phyloP scores from a whole-genome alignment of 1,140 invertebrate species.

The Oryctes rhinoceros region DNA sequence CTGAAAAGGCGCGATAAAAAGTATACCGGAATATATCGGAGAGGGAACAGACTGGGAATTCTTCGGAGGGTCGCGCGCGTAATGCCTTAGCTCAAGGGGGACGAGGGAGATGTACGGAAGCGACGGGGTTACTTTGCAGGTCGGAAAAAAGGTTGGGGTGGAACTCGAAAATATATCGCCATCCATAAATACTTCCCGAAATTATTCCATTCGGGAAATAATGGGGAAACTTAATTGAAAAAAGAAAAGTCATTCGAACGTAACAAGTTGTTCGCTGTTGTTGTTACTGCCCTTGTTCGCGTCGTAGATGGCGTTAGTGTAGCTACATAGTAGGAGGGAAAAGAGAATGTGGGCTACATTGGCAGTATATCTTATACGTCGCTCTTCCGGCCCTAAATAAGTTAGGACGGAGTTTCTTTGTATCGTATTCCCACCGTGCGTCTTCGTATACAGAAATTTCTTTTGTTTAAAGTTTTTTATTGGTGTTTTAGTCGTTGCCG shows the following conservation, averaged over 20 bases:
- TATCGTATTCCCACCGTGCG: not conserved
- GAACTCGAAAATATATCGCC: constrained; percentile 20
- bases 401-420: not conserved
- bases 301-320: too few relatives aligned
- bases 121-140: not conserved
- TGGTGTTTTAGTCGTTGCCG: not conserved
- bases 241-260: constrained; percentile 34
- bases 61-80: not conserved
- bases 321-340: too few relatives aligned
- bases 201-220: constrained; percentile 27
- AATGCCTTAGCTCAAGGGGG: too few relatives aligned
- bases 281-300: not conserved
- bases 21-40: not conserved
- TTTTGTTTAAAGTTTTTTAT: constrained; percentile 24
- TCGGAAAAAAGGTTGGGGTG: not conserved
- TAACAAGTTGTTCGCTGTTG: constrained; percentile 30
- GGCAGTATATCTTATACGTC: constrained; percentile 10
- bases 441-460: not conserved
- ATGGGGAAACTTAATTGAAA: constrained; percentile 35
- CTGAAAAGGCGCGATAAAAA: constrained; percentile 46
- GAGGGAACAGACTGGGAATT: constrained; percentile 4
- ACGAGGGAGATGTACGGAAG: too few relatives aligned
- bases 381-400: constrained; percentile 4
- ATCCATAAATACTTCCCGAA: constrained; percentile 31
- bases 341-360: not conserved